Conservation (phyloP, 1,140 invertebrate species). For the Chelonus insularis region DNA sequence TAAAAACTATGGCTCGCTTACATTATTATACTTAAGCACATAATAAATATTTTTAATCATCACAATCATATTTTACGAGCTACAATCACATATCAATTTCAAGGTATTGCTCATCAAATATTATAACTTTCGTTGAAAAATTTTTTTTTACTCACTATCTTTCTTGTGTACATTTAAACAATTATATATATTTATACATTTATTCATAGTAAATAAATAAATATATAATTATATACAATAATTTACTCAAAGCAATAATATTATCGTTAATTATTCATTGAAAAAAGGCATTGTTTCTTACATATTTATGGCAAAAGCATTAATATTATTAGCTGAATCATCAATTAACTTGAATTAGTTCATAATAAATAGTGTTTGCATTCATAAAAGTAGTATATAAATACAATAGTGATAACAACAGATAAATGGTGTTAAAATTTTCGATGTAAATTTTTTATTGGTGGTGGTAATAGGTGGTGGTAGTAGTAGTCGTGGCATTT, state of each 20-base stretch:
- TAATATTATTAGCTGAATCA: not conserved
- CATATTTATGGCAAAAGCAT: not conserved
- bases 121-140: not conserved
- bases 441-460: not conserved
- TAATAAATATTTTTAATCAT: not conserved
- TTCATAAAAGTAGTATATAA: not conserved
- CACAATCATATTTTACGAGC: constrained; percentile 1
- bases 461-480: constrained; percentile 22
- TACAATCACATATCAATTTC: constrained; percentile 4
- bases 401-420: constrained; percentile 2
- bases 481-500: constrained; percentile 25
- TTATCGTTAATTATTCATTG: not conserved
- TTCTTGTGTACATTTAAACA: not conserved
- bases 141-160: not conserved
- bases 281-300: constrained; percentile 3
- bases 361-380: not conserved
- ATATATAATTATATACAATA: not conserved
- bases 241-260: not conserved
- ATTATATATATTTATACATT: no score
- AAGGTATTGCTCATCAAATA: not conserved
- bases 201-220: no score
- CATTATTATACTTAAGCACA: not conserved
- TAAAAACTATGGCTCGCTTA: constrained; percentile 4
- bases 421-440: not conserved
- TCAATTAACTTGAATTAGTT: not conserved